Evolutionary conservation across 1,140 invertebrate species (phyloP).

Genomic region (Papilio dardanus): DNA sequence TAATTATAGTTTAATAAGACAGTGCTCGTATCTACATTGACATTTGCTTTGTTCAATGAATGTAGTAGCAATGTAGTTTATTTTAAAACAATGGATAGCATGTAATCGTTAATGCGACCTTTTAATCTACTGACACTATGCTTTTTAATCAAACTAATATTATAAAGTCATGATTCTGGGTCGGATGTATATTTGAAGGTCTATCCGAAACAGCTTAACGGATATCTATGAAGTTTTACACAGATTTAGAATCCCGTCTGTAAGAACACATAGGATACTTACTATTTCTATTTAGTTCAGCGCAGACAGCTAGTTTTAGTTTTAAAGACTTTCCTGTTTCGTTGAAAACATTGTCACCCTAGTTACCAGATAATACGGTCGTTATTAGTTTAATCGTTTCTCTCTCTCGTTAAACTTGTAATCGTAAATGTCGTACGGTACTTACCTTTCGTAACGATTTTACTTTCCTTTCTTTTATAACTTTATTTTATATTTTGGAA

Average conservation of each 20-base stretch:
- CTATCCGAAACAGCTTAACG: too few relatives aligned
- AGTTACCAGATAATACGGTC: slow-evolving; percentile 24
- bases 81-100: background rate
- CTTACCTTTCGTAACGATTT: background rate
- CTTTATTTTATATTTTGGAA: background rate
- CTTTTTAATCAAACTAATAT: too few relatives aligned
- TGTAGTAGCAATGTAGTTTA: too few relatives aligned
- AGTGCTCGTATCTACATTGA: background rate
- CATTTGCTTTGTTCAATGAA: too few relatives aligned
- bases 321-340: background rate
- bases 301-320: background rate
- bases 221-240: too few relatives aligned
- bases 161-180: too few relatives aligned
- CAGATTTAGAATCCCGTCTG: too few relatives aligned
- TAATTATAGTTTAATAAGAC: background rate
- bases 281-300: too few relatives aligned
- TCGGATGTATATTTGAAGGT: too few relatives aligned
- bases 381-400: slow-evolving; percentile 16
- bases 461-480: background rate
- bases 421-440: slow-evolving; percentile 7
- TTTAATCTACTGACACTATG: too few relatives aligned
- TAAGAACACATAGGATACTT: too few relatives aligned
- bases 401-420: slow-evolving; percentile 13
- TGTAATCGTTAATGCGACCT: too few relatives aligned
- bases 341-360: background rate